A percentile compares a stretch with the other conserved stretches of the same genome.
Evolutionary conservation across 2,113 vertebrate species (phyloP).

Genomic region (Odocoileus virginianus): DNA sequence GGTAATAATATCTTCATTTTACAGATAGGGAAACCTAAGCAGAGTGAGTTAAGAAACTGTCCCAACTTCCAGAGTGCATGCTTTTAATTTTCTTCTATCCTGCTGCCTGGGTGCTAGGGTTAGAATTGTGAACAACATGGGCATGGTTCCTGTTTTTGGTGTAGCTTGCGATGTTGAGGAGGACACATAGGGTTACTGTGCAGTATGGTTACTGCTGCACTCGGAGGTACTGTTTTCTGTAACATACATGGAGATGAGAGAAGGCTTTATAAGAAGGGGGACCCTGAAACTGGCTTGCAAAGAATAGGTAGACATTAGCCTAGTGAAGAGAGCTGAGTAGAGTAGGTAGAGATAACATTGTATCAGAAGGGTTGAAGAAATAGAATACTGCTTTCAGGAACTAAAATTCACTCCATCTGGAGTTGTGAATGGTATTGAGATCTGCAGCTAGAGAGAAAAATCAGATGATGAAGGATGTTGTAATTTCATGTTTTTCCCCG

Average conservation of each 20-base stretch:
- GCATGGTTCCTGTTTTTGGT: neutral
- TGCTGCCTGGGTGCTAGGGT: neutral
- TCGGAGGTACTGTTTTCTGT: neutral
- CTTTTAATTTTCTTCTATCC: neutral
- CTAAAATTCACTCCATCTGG: neutral
- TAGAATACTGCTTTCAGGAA: neutral
- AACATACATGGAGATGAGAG: neutral
- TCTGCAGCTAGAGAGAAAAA: neutral
- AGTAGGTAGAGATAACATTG: neutral
- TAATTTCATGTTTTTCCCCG: neutral
- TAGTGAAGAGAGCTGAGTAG: neutral
- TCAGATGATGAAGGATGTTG: neutral
- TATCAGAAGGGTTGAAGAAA: neutral
- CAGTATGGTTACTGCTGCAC: neutral
- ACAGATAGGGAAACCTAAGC: neutral
- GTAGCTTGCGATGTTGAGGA: neutral
- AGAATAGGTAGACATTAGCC: neutral
- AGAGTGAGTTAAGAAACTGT: neutral
- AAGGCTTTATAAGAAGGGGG: neutral
- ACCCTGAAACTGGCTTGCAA: neutral
- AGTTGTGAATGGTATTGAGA: neutral
- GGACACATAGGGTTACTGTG: neutral
- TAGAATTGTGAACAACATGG: neutral
- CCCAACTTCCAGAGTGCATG: neutral
- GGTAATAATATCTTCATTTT: neutral